Conservation (phyloP, 2,797 vertebrate species). For the Smutsia gigantea region DNA sequence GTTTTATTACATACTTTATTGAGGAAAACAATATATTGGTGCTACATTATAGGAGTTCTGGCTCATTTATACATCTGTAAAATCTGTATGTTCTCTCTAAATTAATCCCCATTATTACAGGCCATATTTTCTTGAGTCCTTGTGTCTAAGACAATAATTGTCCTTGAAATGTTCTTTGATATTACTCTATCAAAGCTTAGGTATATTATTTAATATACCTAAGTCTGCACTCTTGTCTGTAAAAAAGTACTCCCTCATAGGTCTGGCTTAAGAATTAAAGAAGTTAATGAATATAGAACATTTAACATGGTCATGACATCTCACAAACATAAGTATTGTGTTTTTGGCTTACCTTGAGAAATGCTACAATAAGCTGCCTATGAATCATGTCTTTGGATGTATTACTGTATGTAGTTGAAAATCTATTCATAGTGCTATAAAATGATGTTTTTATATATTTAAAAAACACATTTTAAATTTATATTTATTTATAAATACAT, state of each 20-base stretch:
- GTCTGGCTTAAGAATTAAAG: neutral
- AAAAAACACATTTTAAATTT: neutral
- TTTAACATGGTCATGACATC: neutral
- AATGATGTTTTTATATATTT: neutral
- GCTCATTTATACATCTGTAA: neutral
- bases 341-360: neutral
- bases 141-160: neutral
- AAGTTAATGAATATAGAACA: neutral
- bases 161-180: neutral
- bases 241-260: neutral
- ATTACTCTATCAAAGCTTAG: neutral
- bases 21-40: neutral
- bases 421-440: neutral
- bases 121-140: neutral
- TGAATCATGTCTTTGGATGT: neutral
- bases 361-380: neutral
- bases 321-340: neutral
- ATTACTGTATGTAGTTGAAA: neutral
- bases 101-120: neutral
- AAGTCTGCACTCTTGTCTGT: neutral
- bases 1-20: neutral
- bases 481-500: slow-evolving; percentile 41
- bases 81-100: neutral
- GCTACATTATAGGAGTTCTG: neutral
- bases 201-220: neutral